These are phyloP conservation scores for Galleria mellonella DNA, from an alignment of 1,140 invertebrate species.

Conservation along the genomic window DNA sequence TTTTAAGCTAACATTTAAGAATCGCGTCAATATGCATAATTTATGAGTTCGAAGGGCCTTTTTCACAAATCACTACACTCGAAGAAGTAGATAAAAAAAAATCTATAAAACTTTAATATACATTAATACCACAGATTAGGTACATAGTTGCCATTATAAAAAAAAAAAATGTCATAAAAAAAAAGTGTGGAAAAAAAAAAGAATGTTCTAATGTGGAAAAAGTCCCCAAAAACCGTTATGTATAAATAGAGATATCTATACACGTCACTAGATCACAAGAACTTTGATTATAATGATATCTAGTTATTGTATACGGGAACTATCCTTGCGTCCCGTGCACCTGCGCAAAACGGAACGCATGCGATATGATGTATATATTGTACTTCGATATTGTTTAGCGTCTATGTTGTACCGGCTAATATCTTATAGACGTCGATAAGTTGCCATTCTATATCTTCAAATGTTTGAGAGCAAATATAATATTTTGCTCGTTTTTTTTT, in stretches of 20 bases:
- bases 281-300: conserved; percentile 22
- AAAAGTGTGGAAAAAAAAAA: too few species aligned
- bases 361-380: conserved; percentile 29
- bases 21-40: not conserved
- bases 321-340: conserved; percentile 10
- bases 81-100: too few species aligned
- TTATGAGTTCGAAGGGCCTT: not conserved
- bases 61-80: not conserved
- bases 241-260: conserved; percentile 26
- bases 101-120: too few species aligned
- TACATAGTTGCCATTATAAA: too few species aligned
- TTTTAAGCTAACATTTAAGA: conserved; percentile 3
- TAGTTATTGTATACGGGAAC: conserved; percentile 37
- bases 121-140: too few species aligned
- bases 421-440: too few species aligned
- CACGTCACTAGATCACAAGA: conserved; percentile 46
- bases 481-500: too few species aligned
- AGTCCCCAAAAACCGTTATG: not conserved
- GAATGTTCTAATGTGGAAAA: not conserved
- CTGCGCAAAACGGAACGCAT: conserved; percentile 16
- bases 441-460: too few species aligned
- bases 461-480: too few species aligned
- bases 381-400: conserved; percentile 14
- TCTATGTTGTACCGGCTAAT: not conserved
- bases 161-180: not conserved